Evolutionary conservation across 2,888 invertebrate species (phyloP).

Genomic region (Rhamnusium bicolor): DNA sequence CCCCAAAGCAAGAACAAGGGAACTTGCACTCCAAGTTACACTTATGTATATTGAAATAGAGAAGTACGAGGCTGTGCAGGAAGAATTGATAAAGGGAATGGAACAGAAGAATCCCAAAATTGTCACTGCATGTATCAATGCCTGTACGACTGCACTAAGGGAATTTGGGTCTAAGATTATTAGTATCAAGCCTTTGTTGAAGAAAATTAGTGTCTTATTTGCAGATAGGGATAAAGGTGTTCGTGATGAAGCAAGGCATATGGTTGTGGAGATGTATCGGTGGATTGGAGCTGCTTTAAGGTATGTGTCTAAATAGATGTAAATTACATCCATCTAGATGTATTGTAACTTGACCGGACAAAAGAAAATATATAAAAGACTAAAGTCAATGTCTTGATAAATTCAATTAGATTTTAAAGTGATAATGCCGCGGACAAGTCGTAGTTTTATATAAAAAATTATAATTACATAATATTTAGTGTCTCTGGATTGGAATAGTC

Average conservation of each 20-base stretch:
- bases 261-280: conserved; percentile 94
- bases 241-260: conserved; percentile 91
- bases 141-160: conserved; percentile 83
- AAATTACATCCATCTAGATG: too few relatives aligned
- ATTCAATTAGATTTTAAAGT: too few relatives aligned
- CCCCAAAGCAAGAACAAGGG: conserved; percentile 92
- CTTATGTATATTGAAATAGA: conserved; percentile 97
- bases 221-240: conserved; percentile 94
- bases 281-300: conserved; percentile 70
- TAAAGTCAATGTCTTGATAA: too few relatives aligned
- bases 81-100: conserved; percentile 94
- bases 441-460: too few relatives aligned
- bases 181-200: conserved; percentile 89
- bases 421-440: too few relatives aligned
- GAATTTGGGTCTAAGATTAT: conserved; percentile 96
- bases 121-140: conserved; percentile 86
- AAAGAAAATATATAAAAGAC: too few relatives aligned
- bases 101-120: conserved; percentile 98
- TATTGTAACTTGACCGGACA: too few relatives aligned
- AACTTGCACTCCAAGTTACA: conserved; percentile 89
- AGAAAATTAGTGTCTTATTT: conserved; percentile 87
- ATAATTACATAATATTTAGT: too few relatives aligned
- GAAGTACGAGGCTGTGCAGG: conserved; percentile 90
- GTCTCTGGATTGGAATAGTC: too few relatives aligned
- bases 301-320: conserved; percentile 49